Percentiles rank a stretch among this genome's conserved stretches.
These are phyloP conservation scores for Polyergus mexicanus DNA, from an alignment of 1,140 invertebrate species.

Conservation along the genomic window DNA sequence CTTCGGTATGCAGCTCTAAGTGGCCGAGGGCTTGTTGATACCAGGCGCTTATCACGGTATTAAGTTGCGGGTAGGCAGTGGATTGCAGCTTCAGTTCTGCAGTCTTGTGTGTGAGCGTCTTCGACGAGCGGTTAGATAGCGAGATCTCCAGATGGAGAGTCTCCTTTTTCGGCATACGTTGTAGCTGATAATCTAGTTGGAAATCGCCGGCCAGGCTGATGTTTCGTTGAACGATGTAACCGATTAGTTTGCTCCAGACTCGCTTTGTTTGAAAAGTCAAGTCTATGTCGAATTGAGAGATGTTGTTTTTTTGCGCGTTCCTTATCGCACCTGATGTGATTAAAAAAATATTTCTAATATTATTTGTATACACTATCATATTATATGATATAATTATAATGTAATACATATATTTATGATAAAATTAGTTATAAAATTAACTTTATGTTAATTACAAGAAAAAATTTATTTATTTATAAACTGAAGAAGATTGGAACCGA, in stretches of 20 bases:
- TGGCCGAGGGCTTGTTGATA: constrained; percentile 88
- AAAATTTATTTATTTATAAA: constrained; percentile 1
- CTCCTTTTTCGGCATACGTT: constrained; percentile 88
- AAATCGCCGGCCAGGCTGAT: constrained; percentile 87
- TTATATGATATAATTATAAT: constrained; percentile 1
- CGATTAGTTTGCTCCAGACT: constrained; percentile 89
- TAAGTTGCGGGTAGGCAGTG: constrained; percentile 91
- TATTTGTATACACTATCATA: not conserved
- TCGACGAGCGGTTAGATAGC: constrained; percentile 89
- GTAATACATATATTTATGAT: not conserved
- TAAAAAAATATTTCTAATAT: not conserved
- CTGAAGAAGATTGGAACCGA: not conserved
- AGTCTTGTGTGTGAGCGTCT: constrained; percentile 87
- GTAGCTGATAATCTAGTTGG: constrained; percentile 90
- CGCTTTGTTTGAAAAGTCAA: constrained; percentile 90
- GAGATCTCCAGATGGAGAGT: constrained; percentile 89
- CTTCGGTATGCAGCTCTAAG: constrained; percentile 86
- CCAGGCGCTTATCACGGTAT: constrained; percentile 90
- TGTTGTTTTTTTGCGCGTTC: constrained; percentile 89
- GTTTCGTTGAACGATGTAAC: constrained; percentile 89
- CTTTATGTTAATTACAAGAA: not conserved
- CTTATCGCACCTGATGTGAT: constrained; percentile 82
- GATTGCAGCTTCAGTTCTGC: constrained; percentile 90
- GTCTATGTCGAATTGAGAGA: constrained; percentile 90
- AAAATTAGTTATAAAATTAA: not conserved